Percentiles rank a stretch among this genome's conserved stretches.
Conservation (phyloP, 2,113 vertebrate species). For the Baryphthengus martii region DNA sequence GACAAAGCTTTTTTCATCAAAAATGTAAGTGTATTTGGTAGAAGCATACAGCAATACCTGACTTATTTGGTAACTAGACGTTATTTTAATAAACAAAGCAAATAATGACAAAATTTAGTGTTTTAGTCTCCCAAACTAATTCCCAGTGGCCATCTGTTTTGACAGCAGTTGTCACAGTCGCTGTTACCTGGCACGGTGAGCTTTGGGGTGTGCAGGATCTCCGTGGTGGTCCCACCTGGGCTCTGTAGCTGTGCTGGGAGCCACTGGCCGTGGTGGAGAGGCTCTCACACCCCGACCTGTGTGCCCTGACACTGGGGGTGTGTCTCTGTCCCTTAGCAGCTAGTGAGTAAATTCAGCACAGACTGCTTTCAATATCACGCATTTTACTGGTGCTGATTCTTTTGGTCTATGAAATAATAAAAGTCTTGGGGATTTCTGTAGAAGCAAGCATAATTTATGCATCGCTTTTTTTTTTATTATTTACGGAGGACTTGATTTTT, state of each 20-base stretch:
- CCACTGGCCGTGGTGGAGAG: not conserved
- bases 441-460: not conserved
- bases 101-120: not conserved
- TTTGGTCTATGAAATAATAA: not conserved
- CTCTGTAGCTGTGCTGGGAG: not conserved
- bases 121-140: not conserved
- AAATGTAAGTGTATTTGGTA: not conserved
- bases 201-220: not conserved
- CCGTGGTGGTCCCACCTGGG: not conserved
- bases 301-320: fast-evolving
- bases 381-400: not conserved
- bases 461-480: not conserved
- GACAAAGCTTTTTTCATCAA: not conserved
- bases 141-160: not conserved
- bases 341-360: not conserved
- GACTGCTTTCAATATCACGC: not conserved
- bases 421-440: not conserved
- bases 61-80: not conserved
- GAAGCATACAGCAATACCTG: not conserved
- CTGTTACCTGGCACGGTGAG: not conserved
- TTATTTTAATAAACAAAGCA: not conserved
- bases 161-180: not conserved
- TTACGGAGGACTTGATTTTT: not conserved
- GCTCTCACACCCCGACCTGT: not conserved
- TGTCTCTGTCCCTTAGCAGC: not conserved